A percentile compares a stretch with the other conserved stretches of the same genome.
These are phyloP conservation scores for Lydus trimaculatus DNA, from an alignment of 2,888 invertebrate genomes.

Conservation along the genomic window DNA sequence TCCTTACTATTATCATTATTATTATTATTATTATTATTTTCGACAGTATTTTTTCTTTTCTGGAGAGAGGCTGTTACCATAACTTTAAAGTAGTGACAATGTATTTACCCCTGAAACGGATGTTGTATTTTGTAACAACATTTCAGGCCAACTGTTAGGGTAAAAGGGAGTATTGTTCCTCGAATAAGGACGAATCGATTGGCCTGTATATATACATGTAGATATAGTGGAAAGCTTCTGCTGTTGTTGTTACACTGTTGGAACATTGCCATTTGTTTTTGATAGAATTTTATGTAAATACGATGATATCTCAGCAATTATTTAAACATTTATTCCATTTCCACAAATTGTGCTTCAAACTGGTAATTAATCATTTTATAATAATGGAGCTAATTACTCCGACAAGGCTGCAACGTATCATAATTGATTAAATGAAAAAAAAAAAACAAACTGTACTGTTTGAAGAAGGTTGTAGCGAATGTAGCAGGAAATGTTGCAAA, in stretches of 20 bases:
- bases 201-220: neutral
- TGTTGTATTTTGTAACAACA: neutral
- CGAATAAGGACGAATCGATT: slow-evolving; percentile 4
- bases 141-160: neutral
- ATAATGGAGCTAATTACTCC: no score
- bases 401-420: slow-evolving; percentile 21
- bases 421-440: neutral
- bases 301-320: neutral
- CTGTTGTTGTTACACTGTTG: neutral
- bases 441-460: neutral
- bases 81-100: neutral
- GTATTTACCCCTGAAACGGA: neutral
- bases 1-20: neutral
- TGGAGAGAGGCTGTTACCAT: neutral
- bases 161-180: neutral
- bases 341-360: neutral
- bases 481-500: neutral
- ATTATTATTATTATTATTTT: neutral
- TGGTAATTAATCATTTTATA: no score
- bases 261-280: neutral
- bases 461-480: neutral
- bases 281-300: neutral
- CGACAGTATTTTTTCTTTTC: neutral
- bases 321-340: neutral
- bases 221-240: neutral